Evolutionary conservation across 1,140 invertebrate species (phyloP).

Genomic region (Achroia grisella): DNA sequence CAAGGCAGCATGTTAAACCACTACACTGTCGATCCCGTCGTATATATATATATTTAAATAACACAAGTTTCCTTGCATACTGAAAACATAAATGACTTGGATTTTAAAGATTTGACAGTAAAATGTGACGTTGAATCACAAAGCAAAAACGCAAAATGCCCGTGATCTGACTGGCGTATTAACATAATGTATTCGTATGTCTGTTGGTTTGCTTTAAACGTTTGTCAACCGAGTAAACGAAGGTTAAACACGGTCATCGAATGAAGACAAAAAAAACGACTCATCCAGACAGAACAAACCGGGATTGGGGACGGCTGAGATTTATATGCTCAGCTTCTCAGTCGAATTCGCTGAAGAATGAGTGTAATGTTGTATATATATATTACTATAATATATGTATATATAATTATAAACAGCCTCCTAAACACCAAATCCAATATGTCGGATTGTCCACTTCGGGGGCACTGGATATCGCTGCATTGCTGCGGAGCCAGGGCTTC

Average conservation of each 20-base stretch:
- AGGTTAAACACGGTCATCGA: conserved; percentile 25
- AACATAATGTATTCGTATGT: conserved; percentile 39
- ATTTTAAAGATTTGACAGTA: not conserved
- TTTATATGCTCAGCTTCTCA: not conserved
- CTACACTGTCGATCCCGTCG: too few relatives aligned
- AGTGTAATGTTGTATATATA: not conserved
- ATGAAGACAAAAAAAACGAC: conserved; percentile 37
- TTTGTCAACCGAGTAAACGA: conserved; percentile 28
- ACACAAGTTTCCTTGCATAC: too few relatives aligned
- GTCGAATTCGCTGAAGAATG: not conserved
- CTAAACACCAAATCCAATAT: too few relatives aligned
- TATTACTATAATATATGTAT: too few relatives aligned
- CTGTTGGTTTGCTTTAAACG: conserved; percentile 7
- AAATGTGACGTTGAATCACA: conserved; percentile 3
- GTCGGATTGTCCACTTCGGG: too few relatives aligned
- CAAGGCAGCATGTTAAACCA: too few relatives aligned
- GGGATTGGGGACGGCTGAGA: conserved; percentile 7
- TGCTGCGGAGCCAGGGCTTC: too few relatives aligned
- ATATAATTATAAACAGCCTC: too few relatives aligned
- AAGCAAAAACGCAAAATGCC: conserved; percentile 3
- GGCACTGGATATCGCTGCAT: too few relatives aligned
- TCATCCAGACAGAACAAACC: conserved; percentile 22
- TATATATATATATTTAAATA: too few relatives aligned
- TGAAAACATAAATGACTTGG: too few relatives aligned
- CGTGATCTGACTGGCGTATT: conserved; percentile 11